Conservation (phyloP, 2,113 vertebrate species). For the Mastomys natalensis region DNA sequence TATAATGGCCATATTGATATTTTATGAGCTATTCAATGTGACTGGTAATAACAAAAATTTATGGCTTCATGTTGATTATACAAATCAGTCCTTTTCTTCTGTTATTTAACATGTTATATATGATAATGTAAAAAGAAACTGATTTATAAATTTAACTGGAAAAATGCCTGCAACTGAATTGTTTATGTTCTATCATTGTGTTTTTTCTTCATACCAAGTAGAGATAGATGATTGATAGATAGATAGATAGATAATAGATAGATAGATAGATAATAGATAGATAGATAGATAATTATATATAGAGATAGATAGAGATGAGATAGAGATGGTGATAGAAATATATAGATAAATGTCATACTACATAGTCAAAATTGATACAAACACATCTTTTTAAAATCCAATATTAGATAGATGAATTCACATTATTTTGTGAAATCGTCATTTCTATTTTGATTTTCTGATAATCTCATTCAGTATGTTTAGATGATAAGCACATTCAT, state of each 20-base stretch:
- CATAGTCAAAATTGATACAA: background rate
- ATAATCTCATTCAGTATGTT: background rate
- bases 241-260: too few species aligned
- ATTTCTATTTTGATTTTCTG: background rate
- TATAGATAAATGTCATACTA: too few species aligned
- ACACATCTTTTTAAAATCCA: background rate
- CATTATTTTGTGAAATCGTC: background rate
- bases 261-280: too few species aligned
- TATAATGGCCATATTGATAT: background rate
- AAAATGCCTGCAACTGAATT: background rate
- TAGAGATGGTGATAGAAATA: too few species aligned
- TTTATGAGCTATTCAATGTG: background rate
- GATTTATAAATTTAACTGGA: background rate
- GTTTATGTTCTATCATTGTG: background rate
- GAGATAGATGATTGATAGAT: too few species aligned
- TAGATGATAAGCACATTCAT: background rate
- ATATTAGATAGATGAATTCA: background rate
- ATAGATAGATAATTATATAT: too few species aligned
- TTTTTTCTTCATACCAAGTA: too few species aligned
- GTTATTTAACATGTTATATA: background rate
- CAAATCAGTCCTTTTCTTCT: background rate
- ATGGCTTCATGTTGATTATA: background rate
- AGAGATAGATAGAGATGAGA: too few species aligned
- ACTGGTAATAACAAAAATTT: background rate
- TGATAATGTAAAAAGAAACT: background rate